Percentiles rank a stretch among this genome's conserved stretches.
Conservation (phyloP, 2,888 invertebrate species). For the Sarcophaga subvicina region DNA sequence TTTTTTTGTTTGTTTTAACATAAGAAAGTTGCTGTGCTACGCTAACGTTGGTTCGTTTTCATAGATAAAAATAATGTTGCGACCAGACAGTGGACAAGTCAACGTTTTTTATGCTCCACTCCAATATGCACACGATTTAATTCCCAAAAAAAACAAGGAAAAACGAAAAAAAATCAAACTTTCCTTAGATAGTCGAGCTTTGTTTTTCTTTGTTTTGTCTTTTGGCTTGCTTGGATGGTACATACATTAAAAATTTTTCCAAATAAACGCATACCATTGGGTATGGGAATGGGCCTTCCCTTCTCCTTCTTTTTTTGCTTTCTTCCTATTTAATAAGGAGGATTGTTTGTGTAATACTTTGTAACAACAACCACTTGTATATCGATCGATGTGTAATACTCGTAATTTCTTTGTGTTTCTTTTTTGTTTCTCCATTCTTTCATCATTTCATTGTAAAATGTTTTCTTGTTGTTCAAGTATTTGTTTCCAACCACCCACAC, state of each 20-base stretch:
- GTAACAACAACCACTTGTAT: too few relatives aligned
- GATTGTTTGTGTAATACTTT: too few relatives aligned
- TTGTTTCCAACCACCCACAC: not conserved
- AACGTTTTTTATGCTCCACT: slow-evolving; percentile 21
- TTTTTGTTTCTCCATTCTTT: not conserved
- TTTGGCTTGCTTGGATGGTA: slow-evolving; percentile 13
- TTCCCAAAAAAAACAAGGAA: slow-evolving; percentile 16
- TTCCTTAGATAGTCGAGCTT: too few relatives aligned
- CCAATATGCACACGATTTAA: slow-evolving; percentile 28
- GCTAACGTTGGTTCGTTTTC: not conserved
- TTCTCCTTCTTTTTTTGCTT: not conserved
- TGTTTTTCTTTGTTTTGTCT: slow-evolving; percentile 18
- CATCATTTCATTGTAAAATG: not conserved
- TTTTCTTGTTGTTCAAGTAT: not conserved
- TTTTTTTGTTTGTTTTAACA: not conserved
- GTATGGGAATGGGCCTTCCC: not conserved
- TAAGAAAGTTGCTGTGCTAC: slow-evolving; percentile 4
- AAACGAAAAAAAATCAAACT: too few relatives aligned
- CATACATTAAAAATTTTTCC: slow-evolving; percentile 51
- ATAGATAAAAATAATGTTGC: slow-evolving; percentile 41
- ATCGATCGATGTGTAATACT: too few relatives aligned
- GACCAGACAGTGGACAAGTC: slow-evolving; percentile 59
- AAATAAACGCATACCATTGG: not conserved
- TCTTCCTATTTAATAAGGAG: too few relatives aligned
- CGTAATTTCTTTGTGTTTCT: too few relatives aligned